Evolutionary conservation across 2,797 vertebrate genomes (phyloP).

Genomic region (Melanotaenia nigrans): DNA sequence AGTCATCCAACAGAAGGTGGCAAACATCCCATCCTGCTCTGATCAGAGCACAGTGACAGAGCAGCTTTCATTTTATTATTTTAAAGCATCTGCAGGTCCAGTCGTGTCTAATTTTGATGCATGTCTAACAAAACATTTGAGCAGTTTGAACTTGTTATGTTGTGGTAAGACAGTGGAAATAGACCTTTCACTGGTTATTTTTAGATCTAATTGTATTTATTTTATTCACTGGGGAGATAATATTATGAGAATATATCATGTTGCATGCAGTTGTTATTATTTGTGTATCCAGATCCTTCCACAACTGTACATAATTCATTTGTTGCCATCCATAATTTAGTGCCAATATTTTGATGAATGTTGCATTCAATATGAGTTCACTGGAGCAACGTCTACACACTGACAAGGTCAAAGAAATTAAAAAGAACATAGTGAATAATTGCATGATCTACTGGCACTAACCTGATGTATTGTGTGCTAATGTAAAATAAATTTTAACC

Average conservation of each 20-base stretch:
- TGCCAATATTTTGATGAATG: neutral
- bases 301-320: neutral
- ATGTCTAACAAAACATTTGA: neutral
- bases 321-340: neutral
- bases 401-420: neutral
- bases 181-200: neutral
- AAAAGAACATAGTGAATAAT: neutral
- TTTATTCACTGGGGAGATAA: neutral
- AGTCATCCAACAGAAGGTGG: constrained; percentile 37
- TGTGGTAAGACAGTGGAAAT: neutral
- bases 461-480: neutral
- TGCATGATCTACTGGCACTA: neutral
- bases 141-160: neutral
- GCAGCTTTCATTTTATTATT: constrained; percentile 9
- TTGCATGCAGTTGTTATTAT: neutral
- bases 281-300: neutral
- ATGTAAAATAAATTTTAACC: neutral
- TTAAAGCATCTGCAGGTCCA: constrained; percentile 1
- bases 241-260: neutral
- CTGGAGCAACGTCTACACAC: neutral
- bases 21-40: constrained; percentile 41
- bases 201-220: neutral
- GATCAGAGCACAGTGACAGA: constrained; percentile 1
- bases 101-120: neutral
- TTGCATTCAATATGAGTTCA: neutral